Percentiles rank a stretch among this genome's conserved stretches.
Conservation (phyloP, 1,140 invertebrate genomes). For the Venustaconcha ellipsiformis region DNA sequence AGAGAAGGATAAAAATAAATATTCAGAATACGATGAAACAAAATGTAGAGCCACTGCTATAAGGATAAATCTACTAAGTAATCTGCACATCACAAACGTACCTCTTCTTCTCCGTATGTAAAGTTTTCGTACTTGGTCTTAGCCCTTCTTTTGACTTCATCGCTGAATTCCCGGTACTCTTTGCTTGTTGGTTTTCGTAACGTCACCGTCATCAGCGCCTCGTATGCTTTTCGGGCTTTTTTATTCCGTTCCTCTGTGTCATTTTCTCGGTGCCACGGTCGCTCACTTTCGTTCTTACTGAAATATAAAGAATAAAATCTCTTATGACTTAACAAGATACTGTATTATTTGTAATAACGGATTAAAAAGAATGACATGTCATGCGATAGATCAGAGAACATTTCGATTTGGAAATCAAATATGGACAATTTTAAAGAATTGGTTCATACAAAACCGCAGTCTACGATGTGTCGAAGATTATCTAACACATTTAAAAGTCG, state of each 20-base stretch:
- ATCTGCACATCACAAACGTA: slow-evolving; percentile 61
- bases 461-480: too few species aligned
- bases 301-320: slow-evolving; percentile 15
- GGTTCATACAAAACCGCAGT: too few species aligned
- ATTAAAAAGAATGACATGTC: too few species aligned
- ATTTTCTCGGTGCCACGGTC: slow-evolving; percentile 86
- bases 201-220: slow-evolving; percentile 91
- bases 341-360: too few species aligned
- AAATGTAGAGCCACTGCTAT: background rate
- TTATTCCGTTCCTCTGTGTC: slow-evolving; percentile 84
- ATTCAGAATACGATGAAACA: too few species aligned
- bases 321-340: too few species aligned
- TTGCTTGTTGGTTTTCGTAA: slow-evolving; percentile 79
- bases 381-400: too few species aligned
- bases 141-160: slow-evolving; percentile 83
- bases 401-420: too few species aligned
- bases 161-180: slow-evolving; percentile 76
- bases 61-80: background rate
- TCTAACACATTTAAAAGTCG: too few species aligned
- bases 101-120: slow-evolving; percentile 71
- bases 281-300: slow-evolving; percentile 70
- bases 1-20: too few species aligned
- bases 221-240: slow-evolving; percentile 88
- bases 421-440: too few species aligned
- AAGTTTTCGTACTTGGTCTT: slow-evolving; percentile 83